Base-by-base conservation (phyloP, 2,888 invertebrate species). In the Beris chalybata region DNA sequence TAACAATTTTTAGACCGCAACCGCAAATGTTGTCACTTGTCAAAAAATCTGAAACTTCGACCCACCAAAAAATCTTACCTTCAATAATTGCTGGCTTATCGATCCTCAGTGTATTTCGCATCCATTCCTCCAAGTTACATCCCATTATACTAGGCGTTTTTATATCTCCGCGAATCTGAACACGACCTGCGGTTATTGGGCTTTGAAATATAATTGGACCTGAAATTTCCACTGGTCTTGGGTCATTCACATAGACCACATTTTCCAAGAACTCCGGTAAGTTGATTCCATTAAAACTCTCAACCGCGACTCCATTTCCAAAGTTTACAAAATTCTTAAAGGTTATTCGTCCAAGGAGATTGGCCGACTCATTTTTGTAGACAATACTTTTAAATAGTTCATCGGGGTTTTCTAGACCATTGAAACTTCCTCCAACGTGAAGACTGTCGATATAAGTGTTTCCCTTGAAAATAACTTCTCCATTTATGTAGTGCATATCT, bases 61-160 rank as follows among this genome's bases (percentile, higher is more conserved):
- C 22, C 22, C 22, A 22, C 22, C 22, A 22, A 22, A 22, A 12
- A 55, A 5, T 29, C 47, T 11, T 67, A 79, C 79, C 38, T 29
- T 68, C 38, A 5, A 76, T 67, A 54, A 72, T 69, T 63, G 73
- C 70, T 74, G 73, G 61, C 13, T 72, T 74, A 74, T 84, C 78
- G n/a, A 83, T 74, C 68, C 81, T 81, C 12, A 84, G 70, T 0
- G 82, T 77, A 69, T 82, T 79, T 4, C 74, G 69, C 12, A 77
- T 72, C 84, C 83, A 84, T 1, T 79, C 76, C 4, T 71, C 71
- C 2, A 83, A 65, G 59, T 78, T 74, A 64, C 81, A 78, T 2
- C 79, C 81, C 71, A 75, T 77, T 5, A 85, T 70, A 63, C 71
- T 73, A 7, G 74, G 68, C 0, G 80, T 74, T 13, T 70, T 68